These are phyloP conservation scores for Molorchus minor DNA, from an alignment of 2,888 invertebrate genomes.

Conservation along the genomic window DNA sequence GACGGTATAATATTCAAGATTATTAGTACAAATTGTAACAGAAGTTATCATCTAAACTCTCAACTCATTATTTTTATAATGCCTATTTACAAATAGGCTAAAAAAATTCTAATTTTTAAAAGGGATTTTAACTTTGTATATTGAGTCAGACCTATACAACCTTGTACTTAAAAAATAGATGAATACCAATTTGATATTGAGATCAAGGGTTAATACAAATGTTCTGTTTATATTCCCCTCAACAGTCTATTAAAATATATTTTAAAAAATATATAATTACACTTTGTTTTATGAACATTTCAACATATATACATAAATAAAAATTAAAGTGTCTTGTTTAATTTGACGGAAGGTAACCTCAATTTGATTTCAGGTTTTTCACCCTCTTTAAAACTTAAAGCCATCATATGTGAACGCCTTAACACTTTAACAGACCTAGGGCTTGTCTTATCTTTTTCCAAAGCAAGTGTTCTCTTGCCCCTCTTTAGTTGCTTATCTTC, in stretches of 20 bases:
- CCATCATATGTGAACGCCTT: constrained; percentile 50
- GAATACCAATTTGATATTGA: constrained; percentile 35
- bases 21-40: constrained; percentile 15
- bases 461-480: constrained; percentile 55
- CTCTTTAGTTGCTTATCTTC: constrained; percentile 52
- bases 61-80: constrained; percentile 5
- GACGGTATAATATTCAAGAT: constrained; percentile 3
- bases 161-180: constrained; percentile 22
- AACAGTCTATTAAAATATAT: constrained; percentile 24
- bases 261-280: constrained; percentile 28
- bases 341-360: constrained; percentile 48
- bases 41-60: constrained; percentile 2
- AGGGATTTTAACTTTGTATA: no score
- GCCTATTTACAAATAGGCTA: constrained; percentile 7
- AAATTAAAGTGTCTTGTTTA: constrained; percentile 50
- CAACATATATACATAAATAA: constrained; percentile 9
- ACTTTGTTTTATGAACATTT: constrained; percentile 22
- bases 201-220: constrained; percentile 25
- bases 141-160: no score
- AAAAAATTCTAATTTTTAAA: constrained; percentile 19
- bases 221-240: constrained; percentile 19
- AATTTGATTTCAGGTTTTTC: constrained; percentile 45
- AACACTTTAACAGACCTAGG: constrained; percentile 59
- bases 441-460: constrained; percentile 57
- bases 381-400: constrained; percentile 43